phyloP scores from a whole-genome alignment of 2,113 vertebrate genomes.

The Ptilorrhoa leucosticta region DNA sequence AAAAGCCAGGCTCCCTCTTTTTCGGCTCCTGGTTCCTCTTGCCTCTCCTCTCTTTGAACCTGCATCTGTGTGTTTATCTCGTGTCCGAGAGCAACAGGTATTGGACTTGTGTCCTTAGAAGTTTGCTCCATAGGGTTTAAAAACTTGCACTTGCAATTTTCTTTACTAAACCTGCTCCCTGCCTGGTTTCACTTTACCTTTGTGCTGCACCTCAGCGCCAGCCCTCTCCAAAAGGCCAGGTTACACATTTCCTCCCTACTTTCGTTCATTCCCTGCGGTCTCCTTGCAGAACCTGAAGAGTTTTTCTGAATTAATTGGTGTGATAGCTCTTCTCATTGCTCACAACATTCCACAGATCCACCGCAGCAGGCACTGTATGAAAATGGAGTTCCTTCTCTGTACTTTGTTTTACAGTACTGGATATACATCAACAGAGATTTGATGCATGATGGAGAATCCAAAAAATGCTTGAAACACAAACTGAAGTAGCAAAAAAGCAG shows the following conservation, averaged over 20 bases:
- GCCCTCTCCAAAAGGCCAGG: neutral
- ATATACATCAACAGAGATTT: neutral
- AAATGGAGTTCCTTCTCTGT: neutral
- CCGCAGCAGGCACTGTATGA: neutral
- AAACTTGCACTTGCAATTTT: neutral
- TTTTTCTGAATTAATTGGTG: neutral
- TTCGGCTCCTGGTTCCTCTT: no score
- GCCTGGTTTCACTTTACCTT: neutral
- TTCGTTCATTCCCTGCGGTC: neutral
- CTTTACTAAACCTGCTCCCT: neutral
- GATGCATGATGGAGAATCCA: neutral
- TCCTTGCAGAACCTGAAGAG: neutral
- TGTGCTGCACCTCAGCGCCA: fast-evolving
- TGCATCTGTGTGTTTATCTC: no score
- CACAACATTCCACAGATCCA: neutral
- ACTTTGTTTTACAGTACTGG: neutral
- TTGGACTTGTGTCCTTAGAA: neutral
- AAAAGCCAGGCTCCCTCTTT: no score
- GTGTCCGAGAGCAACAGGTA: no score
- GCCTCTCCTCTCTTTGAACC: no score
- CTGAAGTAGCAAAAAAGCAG: neutral
- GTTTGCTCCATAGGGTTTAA: neutral
- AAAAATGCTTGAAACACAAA: neutral
- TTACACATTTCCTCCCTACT: neutral
- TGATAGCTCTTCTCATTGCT: neutral